Evolutionary conservation across 2,113 vertebrate species (phyloP), one percentile per base, ranked within the genome.

Genomic region (Balaenoptera acutorostrata): DNA sequence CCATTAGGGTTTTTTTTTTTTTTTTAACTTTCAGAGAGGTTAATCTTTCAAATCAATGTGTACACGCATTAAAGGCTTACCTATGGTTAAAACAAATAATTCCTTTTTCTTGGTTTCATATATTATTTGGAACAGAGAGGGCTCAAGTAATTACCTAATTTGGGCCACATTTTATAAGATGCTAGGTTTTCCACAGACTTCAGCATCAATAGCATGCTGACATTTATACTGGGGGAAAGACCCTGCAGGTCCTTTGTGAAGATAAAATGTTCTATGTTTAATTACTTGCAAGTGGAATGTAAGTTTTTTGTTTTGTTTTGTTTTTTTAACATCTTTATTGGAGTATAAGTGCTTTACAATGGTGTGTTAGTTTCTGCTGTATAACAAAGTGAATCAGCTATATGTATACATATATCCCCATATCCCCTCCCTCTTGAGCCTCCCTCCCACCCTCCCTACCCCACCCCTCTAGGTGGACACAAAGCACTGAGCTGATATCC

Each of bases 11-110:
- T 29, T 64, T 44, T 77, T 18, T 29, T 59, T n/a, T 23, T 74
- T 92, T 95, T 93, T 95, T 18, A 90, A 96, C 41, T 92, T 98
- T 94, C 66, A 31, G 14, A 63, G 25, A 93, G 55, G 75, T 80
- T 95, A 90, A 64, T 95, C 90, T 97, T 95, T 90, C 75, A 95
- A n/a, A 92, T 90, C n/a, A 90, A 64, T 80, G 36, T 52, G 69
- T 23, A 63, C 20, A 81, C 13, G 95, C 36, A 91, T 83, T 88
- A 85, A 66, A 94, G 33, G 23, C 21, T 95, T 44, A 78, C 41
- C 71, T 91, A 11, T 41, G 4, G 6, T 89, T 71, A 27, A 95
- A 95, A 88, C 39, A 85, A 66, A 46, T 29, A 87, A 78, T 36
- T 81, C 27, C 6, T 8, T 86, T 94, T 90, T 89, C 36, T 88